Base-by-base conservation (phyloP, 2,888 invertebrate species). In the Serripes groenlandicus region DNA sequence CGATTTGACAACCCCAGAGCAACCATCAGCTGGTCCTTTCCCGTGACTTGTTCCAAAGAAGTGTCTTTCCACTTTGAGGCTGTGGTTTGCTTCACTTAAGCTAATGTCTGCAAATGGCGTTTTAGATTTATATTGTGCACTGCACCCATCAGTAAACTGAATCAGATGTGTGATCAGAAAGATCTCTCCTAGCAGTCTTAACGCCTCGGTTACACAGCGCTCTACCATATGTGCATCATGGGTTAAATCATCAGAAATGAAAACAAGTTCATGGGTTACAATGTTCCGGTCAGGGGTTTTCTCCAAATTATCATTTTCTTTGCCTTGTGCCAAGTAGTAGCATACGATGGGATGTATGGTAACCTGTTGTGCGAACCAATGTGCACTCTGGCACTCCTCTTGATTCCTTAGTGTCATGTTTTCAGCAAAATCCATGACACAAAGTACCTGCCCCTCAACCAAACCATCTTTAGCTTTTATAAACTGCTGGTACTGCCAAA, bases 301-400 rank as follows among this genome's bases (percentile, higher is more conserved):
- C n/a, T n/a, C n/a, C n/a, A n/a, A n/a, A n/a, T n/a, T n/a, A n/a
- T n/a, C n/a, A n/a, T 15, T 37, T 7, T 4, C 18, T 15, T 37
- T 34, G 42, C 32, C 69, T 34, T 21, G n/a, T 5, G 30, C 26
- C 34, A 49, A 11, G 35, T 37, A 75, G 37, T 80, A 80, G 34
- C 75, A 75, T 23, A 80, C 79, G 54, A 75, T 75, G 23, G 80
- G 80, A 75, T 80, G 80, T 35, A 80, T 70, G n/a, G 80, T 75
- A 30, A 80, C 56, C 71, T 80, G 75, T 18, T 75, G 56, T 18
- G 35, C 56, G 23, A 28, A 73, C 79, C 75, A 75, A 52, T 79
- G 79, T 26, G 79, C 79, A 70, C 70, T 70, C 34, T 79, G 79
- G 58, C 79, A 75, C 64, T 79, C 79, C 69, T 74, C 79, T 56